These are phyloP conservation scores for Paramisgurnus dabryanus DNA, from an alignment of 2,113 vertebrate genomes.

Conservation along the genomic window DNA sequence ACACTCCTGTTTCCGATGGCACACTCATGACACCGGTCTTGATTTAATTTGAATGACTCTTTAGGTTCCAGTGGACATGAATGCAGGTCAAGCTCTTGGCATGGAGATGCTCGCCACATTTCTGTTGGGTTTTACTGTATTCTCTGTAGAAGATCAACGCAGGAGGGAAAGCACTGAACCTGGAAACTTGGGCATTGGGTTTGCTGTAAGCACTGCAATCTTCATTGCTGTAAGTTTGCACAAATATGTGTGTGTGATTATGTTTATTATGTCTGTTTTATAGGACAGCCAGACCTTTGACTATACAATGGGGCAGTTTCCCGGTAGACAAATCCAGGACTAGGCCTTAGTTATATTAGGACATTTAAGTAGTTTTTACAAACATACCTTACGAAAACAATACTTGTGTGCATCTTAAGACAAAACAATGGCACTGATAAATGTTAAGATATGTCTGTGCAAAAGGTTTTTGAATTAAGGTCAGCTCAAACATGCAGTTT, in stretches of 20 bases:
- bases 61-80: conserved; percentile 72
- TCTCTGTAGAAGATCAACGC: conserved; percentile 71
- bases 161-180: conserved; percentile 63
- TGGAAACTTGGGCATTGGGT: conserved; percentile 75
- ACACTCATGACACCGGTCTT: too few species aligned
- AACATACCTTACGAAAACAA: too few species aligned
- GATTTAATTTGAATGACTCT: not conserved
- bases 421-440: too few species aligned
- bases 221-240: conserved; percentile 70
- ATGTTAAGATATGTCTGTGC: too few species aligned
- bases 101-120: conserved; percentile 82
- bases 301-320: too few species aligned
- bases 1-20: not conserved
- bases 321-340: too few species aligned
- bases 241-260: not conserved
- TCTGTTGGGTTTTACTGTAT: conserved; percentile 80
- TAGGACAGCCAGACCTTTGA: too few species aligned
- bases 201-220: conserved; percentile 75
- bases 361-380: too few species aligned
- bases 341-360: too few species aligned
- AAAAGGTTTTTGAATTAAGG: too few species aligned
- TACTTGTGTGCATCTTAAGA: too few species aligned
- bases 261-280: not conserved
- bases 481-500: too few species aligned
- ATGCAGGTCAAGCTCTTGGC: conserved; percentile 75